These are phyloP conservation scores for Aphrophora alni DNA, from an alignment of 2,888 invertebrate genomes.

Conservation along the genomic window DNA sequence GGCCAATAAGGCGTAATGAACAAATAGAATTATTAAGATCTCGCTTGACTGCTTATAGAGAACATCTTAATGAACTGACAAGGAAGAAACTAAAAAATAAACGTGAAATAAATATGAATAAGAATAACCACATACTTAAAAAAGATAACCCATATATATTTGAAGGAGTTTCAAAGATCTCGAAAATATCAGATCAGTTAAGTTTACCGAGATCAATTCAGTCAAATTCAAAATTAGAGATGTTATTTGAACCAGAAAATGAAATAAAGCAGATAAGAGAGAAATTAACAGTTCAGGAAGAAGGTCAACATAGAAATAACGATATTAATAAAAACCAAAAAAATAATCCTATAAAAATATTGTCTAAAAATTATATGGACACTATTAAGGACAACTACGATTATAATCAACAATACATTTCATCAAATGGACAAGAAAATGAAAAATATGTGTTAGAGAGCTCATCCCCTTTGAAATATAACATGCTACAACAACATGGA, in stretches of 20 bases:
- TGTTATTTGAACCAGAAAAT: background rate
- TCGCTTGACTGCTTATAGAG: background rate
- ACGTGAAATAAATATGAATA: background rate
- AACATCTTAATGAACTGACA: background rate
- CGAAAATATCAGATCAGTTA: no score
- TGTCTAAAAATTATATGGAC: background rate
- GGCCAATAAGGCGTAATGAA: background rate
- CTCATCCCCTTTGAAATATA: background rate
- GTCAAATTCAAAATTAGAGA: background rate
- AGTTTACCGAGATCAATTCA: background rate
- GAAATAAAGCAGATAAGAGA: background rate
- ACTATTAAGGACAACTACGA: background rate
- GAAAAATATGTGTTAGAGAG: background rate
- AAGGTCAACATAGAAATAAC: background rate
- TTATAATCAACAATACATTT: background rate
- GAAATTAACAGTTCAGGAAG: background rate
- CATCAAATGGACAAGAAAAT: background rate
- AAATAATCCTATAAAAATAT: no score
- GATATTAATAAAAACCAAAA: background rate
- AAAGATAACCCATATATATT: background rate
- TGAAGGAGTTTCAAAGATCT: background rate
- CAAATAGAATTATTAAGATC: constrained; percentile 2
- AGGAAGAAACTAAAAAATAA: background rate
- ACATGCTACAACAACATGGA: background rate
- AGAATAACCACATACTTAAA: background rate